phyloP scores from a whole-genome alignment of 35 echinoderm and acorn worm genomes.

The Chiridota heheva region DNA sequence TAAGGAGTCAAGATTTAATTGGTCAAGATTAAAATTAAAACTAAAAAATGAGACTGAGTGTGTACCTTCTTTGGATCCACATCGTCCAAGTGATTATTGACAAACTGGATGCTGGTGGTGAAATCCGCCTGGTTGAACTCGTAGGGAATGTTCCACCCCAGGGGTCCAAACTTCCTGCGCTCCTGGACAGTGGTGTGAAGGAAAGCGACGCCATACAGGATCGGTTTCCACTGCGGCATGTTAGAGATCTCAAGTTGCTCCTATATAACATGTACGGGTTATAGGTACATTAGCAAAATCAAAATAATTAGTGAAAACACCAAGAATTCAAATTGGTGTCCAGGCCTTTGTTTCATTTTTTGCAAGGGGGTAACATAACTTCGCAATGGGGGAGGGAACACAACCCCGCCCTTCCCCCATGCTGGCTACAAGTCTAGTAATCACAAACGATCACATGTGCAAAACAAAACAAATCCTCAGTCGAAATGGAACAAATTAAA shows the following conservation, averaged over 20 bases:
- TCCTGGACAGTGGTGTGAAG: slow-evolving; percentile 87
- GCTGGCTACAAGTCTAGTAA: too few relatives aligned
- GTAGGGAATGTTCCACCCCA: slow-evolving; percentile 92
- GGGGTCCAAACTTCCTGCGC: slow-evolving; percentile 80
- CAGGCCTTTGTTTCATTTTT: too few relatives aligned
- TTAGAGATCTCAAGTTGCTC: slow-evolving; percentile 88
- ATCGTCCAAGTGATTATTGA: slow-evolving; percentile 89
- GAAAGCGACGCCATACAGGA: slow-evolving; percentile 81
- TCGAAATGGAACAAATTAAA: too few relatives aligned
- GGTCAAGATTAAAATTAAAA: not conserved
- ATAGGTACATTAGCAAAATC: too few relatives aligned
- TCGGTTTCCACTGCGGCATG: slow-evolving; percentile 82
- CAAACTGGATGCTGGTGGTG: slow-evolving; percentile 83
- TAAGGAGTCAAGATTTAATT: too few relatives aligned
- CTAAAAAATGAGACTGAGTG: not conserved
- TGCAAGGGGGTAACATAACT: too few relatives aligned
- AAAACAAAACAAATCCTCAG: too few relatives aligned
- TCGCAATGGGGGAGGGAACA: too few relatives aligned
- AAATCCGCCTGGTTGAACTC: slow-evolving; percentile 94
- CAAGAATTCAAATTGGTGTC: too few relatives aligned
- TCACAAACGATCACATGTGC: too few relatives aligned
- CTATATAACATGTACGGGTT: slow-evolving; percentile 40
- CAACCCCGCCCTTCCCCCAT: too few relatives aligned
- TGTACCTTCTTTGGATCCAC: slow-evolving; percentile 81
- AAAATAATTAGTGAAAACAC: too few relatives aligned